phyloP scores from a whole-genome alignment of 2,797 vertebrate genomes.

The Pangasius macronema region DNA sequence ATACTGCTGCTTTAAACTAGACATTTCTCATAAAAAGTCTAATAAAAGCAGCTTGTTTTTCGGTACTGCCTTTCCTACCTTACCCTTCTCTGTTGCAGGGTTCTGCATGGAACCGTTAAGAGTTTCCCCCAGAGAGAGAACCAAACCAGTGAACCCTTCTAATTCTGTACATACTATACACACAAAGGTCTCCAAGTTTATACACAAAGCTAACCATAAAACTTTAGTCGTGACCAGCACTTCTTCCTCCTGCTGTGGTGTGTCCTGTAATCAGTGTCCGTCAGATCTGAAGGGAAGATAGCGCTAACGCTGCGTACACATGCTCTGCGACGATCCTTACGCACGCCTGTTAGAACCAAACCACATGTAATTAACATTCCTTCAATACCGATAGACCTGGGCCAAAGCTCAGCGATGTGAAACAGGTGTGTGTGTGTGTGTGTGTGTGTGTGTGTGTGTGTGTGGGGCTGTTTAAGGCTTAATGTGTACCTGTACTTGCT shows the following conservation, averaged over 20 bases:
- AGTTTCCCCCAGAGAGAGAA: not conserved
- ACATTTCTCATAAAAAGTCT: not conserved
- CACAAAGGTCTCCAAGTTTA: not conserved
- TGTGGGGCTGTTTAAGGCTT: conserved; percentile 14
- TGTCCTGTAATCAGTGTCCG: conserved; percentile 51
- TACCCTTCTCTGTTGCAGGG: not conserved
- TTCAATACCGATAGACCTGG: conserved; percentile 73
- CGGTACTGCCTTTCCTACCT: not conserved
- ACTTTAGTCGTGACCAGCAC: not conserved
- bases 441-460: conserved; percentile 40
- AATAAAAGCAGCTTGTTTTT: not conserved
- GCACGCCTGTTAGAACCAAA: conserved; percentile 58
- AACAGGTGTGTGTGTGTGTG: conserved; percentile 73
- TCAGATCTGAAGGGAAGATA: conserved; percentile 33
- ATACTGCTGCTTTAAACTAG: conserved; percentile 6
- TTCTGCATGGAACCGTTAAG: not conserved
- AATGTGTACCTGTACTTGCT: conserved; percentile 3
- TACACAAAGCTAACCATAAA: not conserved
- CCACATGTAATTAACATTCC: conserved; percentile 80
- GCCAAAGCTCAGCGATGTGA: conserved; percentile 71
- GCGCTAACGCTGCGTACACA: conserved; percentile 34
- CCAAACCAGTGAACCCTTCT: not conserved
- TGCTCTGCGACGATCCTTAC: conserved; percentile 48
- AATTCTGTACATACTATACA: not conserved
- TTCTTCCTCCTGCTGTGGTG: conserved; percentile 21